Conservation (phyloP, 2,888 invertebrate species). For the Lypha dubia region DNA sequence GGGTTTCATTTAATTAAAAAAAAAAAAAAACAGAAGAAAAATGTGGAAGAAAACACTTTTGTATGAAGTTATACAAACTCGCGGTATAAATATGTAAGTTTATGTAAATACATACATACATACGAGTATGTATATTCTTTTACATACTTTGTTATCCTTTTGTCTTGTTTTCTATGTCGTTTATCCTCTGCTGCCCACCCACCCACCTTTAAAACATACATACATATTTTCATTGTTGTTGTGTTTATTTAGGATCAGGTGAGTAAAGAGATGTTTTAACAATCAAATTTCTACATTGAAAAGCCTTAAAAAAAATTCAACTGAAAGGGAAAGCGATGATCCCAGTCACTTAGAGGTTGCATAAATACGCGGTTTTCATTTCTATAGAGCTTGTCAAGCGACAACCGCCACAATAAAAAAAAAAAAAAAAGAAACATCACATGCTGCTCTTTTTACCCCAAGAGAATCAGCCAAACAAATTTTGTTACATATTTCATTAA, state of each 20-base stretch:
- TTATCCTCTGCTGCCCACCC: constrained; percentile 12
- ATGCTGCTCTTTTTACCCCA: constrained; percentile 19
- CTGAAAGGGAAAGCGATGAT: constrained; percentile 62
- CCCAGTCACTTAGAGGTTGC: constrained; percentile 42
- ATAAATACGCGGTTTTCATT: constrained; percentile 63
- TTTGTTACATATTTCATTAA: constrained; percentile 40
- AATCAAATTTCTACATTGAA: constrained; percentile 44
- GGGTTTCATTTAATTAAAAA: constrained; percentile 83
- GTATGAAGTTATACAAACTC: constrained; percentile 49
- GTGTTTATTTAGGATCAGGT: constrained; percentile 83
- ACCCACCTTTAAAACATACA: constrained; percentile 23
- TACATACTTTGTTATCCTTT: constrained; percentile 65
- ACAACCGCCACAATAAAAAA: constrained; percentile 1
- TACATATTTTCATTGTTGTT: constrained; percentile 67
- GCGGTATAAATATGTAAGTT: constrained; percentile 57
- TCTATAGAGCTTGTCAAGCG: constrained; percentile 45
- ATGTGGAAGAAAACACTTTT: constrained; percentile 50
- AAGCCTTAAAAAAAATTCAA: constrained; percentile 9
- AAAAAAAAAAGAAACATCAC: constrained; percentile 11
- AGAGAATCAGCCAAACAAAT: background rate
- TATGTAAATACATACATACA: too few species aligned
- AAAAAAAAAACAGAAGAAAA: constrained; percentile 73
- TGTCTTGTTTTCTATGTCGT: constrained; percentile 72
- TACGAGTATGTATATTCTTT: too few species aligned
- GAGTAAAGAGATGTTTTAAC: constrained; percentile 68